Conservation (phyloP, 2,113 vertebrate genomes). For the Cinclus cinclus region DNA sequence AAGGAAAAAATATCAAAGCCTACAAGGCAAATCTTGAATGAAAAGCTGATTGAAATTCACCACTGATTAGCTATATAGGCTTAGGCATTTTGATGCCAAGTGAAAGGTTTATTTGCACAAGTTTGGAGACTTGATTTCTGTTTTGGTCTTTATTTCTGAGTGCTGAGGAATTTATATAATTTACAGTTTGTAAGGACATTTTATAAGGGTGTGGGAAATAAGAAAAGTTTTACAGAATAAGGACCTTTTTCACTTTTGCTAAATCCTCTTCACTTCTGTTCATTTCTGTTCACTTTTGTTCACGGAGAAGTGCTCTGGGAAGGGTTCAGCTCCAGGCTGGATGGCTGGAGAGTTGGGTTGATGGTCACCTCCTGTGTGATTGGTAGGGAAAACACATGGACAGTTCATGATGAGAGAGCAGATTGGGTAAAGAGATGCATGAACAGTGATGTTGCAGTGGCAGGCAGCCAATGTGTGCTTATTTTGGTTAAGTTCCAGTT, state of each 20-base stretch:
- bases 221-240: neutral
- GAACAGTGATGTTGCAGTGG: neutral
- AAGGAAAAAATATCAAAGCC: neutral
- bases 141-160: neutral
- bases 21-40: neutral
- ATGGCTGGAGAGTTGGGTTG: neutral
- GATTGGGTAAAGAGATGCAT: neutral
- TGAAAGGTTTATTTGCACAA: neutral
- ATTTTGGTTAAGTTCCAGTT: neutral
- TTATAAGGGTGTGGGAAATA: neutral
- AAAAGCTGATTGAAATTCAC: neutral
- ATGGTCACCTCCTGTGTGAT: accelerated
- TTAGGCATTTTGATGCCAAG: neutral
- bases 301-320: neutral
- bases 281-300: neutral
- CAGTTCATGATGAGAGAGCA: too few relatives aligned
- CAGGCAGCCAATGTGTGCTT: neutral
- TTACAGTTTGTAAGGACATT: neutral
- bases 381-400: too few relatives aligned
- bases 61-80: neutral
- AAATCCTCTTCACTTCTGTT: neutral
- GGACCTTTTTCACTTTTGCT: neutral
- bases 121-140: neutral
- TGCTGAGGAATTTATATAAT: neutral
- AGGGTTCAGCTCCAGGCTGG: neutral